Conservation (phyloP, 2,888 invertebrate species). For the Conistra vaccinii region DNA sequence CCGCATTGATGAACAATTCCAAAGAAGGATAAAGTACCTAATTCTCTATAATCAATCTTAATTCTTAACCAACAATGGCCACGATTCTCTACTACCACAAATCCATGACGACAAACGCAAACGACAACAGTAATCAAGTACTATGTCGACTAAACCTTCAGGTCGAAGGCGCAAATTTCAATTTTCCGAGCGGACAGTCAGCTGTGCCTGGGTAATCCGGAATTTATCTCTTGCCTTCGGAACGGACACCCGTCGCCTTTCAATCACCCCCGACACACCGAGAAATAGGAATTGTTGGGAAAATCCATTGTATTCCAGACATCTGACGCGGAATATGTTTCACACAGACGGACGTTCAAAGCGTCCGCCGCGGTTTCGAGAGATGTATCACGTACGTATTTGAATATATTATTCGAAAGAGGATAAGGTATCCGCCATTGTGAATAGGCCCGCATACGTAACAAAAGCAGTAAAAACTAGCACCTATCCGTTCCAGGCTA, state of each 20-base stretch:
- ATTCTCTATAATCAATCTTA: too few species aligned
- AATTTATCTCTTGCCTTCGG: slow-evolving; percentile 81
- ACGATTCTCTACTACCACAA: slow-evolving; percentile 28
- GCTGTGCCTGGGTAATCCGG: slow-evolving; percentile 79
- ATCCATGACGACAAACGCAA: slow-evolving; percentile 63
- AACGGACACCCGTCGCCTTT: slow-evolving; percentile 80
- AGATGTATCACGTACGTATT: slow-evolving; percentile 51
- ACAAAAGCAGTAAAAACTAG: slow-evolving; percentile 81
- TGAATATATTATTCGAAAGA: slow-evolving; percentile 52
- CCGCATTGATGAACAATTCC: slow-evolving; percentile 8
- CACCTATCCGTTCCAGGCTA: slow-evolving; percentile 80
- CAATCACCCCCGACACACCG: slow-evolving; percentile 77
- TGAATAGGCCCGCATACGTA: slow-evolving; percentile 49
- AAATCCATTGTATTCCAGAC: slow-evolving; percentile 71
- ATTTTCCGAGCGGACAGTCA: slow-evolving; percentile 83
- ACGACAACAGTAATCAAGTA: slow-evolving; percentile 70
- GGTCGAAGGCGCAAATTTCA: slow-evolving; percentile 77
- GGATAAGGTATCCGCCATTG: slow-evolving; percentile 31
- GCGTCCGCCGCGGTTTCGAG: slow-evolving; percentile 50
- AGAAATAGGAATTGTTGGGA: slow-evolving; percentile 72
- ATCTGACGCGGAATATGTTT: slow-evolving; percentile 68
- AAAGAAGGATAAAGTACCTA: background rate
- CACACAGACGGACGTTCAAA: slow-evolving; percentile 60
- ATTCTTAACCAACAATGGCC: background rate
- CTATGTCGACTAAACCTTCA: slow-evolving; percentile 52